A percentile compares a stretch with the other conserved stretches of the same genome.
Evolutionary conservation across 2,113 vertebrate species (phyloP).

Genomic region (Thymallus thymallus): DNA sequence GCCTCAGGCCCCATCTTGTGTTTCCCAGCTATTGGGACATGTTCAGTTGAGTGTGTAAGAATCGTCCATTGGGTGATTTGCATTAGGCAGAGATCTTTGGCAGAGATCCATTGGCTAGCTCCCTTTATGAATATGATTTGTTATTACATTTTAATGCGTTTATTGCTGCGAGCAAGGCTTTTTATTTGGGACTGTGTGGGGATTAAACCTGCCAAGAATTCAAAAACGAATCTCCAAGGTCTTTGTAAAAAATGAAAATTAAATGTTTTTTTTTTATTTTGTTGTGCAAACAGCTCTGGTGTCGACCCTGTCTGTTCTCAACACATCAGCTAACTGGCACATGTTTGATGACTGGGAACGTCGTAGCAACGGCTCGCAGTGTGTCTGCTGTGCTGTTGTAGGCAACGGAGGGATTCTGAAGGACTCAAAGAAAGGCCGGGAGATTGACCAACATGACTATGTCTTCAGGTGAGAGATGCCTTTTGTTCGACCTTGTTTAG

Average conservation of each 20-base stretch:
- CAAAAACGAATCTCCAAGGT: too few species aligned
- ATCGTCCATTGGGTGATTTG: not conserved
- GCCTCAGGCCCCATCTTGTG: too few species aligned
- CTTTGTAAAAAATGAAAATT: too few species aligned
- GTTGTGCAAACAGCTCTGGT: conserved; percentile 55
- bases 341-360: conserved; percentile 73
- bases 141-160: not conserved
- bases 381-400: conserved; percentile 71
- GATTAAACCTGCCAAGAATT: too few species aligned
- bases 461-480: conserved; percentile 73
- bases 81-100: too few species aligned
- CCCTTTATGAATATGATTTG: too few species aligned
- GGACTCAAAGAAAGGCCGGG: conserved; percentile 66
- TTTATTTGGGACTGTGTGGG: too few species aligned
- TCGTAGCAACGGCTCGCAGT: not conserved
- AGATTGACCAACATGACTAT: conserved; percentile 80
- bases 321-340: conserved; percentile 58
- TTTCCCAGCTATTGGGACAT: too few species aligned
- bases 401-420: conserved; percentile 79
- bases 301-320: conserved; percentile 65
- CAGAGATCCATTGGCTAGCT: too few species aligned
- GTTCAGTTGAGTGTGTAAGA: not conserved
- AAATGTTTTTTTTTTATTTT: too few species aligned
- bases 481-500: not conserved
- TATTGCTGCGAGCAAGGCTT: conserved; percentile 8